Conservation (phyloP, 2,797 vertebrate species). For the Galago senegalensis region DNA sequence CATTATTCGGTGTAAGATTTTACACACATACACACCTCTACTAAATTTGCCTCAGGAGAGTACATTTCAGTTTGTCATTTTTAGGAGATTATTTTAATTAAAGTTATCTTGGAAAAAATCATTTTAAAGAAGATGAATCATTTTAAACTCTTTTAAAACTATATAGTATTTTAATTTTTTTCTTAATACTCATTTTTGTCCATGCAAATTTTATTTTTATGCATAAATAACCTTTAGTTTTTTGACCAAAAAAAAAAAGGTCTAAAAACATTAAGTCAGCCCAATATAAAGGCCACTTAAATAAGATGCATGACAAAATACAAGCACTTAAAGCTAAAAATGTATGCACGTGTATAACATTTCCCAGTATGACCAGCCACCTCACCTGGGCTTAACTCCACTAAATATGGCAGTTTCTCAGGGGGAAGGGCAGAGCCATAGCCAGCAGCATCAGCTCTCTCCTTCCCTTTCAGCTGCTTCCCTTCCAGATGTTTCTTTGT, state of each 20-base stretch:
- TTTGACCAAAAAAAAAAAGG: not conserved
- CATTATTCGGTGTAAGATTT: fast-evolving
- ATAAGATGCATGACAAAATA: not conserved
- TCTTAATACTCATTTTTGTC: not conserved
- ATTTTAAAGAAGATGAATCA: not conserved
- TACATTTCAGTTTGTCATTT: not conserved
- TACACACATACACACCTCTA: not conserved
- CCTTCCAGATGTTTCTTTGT: slow-evolving; percentile 92
- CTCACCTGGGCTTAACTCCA: slow-evolving; percentile 98
- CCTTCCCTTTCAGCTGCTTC: slow-evolving; percentile 91
- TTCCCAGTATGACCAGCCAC: not conserved
- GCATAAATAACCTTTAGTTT: not conserved
- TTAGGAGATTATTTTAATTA: not conserved
- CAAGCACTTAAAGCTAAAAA: not conserved
- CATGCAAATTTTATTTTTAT: not conserved
- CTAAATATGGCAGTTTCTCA: slow-evolving; percentile 97
- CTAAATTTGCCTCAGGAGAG: not conserved
- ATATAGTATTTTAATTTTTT: not conserved
- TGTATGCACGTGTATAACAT: fast-evolving
- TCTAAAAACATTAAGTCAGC: not conserved
- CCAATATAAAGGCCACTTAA: not conserved
- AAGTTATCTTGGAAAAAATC: not conserved
- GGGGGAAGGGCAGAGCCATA: slow-evolving; percentile 93
- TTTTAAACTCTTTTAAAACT: slow-evolving; percentile 5
- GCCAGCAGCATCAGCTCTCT: slow-evolving; percentile 87